Percentiles rank a stretch among this genome's conserved stretches.
Evolutionary conservation across 2,113 vertebrate species (phyloP).

Genomic region (Motacilla tschutschensis): DNA sequence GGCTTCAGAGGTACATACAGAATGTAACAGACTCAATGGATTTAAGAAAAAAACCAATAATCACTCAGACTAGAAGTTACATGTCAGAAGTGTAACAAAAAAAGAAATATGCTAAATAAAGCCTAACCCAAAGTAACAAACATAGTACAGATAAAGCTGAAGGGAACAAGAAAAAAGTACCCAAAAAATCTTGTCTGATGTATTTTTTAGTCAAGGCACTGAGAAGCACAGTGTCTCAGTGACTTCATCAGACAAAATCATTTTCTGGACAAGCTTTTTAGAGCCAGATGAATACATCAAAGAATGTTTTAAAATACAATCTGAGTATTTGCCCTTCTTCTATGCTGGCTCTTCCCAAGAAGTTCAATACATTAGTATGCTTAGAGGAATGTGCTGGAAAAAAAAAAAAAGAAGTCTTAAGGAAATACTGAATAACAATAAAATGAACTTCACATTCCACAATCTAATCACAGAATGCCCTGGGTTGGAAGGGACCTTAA

Average conservation of each 20-base stretch:
- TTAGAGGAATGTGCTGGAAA: not conserved
- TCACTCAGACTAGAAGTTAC: not conserved
- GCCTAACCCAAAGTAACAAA: not conserved
- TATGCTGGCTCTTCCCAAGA: not conserved
- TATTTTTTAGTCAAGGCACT: not conserved
- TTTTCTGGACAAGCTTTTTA: not conserved
- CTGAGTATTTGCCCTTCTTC: not conserved
- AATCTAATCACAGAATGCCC: not conserved
- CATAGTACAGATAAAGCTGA: not conserved
- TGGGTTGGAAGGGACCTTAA: not conserved
- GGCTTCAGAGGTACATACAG: not conserved
- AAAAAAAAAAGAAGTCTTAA: not conserved
- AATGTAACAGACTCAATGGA: not conserved
- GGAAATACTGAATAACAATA: not conserved
- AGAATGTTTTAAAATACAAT: not conserved
- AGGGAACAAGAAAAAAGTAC: not conserved
- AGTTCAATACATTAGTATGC: not conserved
- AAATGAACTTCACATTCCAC: not conserved
- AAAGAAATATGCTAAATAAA: not conserved
- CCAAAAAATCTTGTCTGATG: not conserved
- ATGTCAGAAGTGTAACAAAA: not conserved
- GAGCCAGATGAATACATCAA: not conserved
- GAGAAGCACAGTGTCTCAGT: not conserved
- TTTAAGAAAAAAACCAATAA: not conserved
- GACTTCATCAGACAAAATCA: not conserved